Conservation (phyloP, 2,888 invertebrate species). For the Resseliella maxima region DNA sequence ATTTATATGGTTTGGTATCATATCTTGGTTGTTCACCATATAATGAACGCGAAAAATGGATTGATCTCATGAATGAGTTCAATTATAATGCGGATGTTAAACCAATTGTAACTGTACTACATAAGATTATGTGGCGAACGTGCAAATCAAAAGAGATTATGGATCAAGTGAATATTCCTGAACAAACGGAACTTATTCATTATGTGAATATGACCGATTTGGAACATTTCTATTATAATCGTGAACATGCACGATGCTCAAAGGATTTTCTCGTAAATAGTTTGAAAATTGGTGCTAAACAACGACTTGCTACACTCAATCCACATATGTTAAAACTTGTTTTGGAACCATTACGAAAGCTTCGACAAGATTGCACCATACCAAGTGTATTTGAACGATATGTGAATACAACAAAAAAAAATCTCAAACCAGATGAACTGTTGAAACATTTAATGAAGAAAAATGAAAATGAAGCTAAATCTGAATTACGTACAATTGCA, state of each 20-base stretch:
- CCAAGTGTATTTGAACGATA: slow-evolving; percentile 72
- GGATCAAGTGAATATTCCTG: slow-evolving; percentile 76
- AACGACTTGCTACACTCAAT: slow-evolving; percentile 68
- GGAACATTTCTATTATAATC: slow-evolving; percentile 79
- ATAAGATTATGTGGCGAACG: slow-evolving; percentile 76
- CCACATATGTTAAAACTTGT: slow-evolving; percentile 67
- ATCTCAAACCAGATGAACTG: slow-evolving; percentile 74
- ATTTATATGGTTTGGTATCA: slow-evolving; percentile 66
- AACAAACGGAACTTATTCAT: slow-evolving; percentile 72
- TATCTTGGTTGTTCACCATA: slow-evolving; percentile 67
- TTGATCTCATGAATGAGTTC: neutral
- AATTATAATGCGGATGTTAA: neutral
- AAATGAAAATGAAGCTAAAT: slow-evolving; percentile 73
- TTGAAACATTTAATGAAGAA: slow-evolving; percentile 74
- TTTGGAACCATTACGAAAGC: slow-evolving; percentile 73
- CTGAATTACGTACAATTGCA: slow-evolving; percentile 72
- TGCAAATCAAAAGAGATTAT: slow-evolving; percentile 73
- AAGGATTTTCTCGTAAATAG: slow-evolving; percentile 68
- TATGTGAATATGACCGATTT: slow-evolving; percentile 76
- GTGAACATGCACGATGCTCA: slow-evolving; percentile 71
- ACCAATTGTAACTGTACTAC: slow-evolving; percentile 68
- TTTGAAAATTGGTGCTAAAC: slow-evolving; percentile 65
- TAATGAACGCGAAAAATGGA: slow-evolving; percentile 27
- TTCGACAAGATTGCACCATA: slow-evolving; percentile 79
- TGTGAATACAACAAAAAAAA: slow-evolving; percentile 70